Evolutionary conservation across 2,888 invertebrate genomes (phyloP).

Genomic region (Horisme vitalbata): DNA sequence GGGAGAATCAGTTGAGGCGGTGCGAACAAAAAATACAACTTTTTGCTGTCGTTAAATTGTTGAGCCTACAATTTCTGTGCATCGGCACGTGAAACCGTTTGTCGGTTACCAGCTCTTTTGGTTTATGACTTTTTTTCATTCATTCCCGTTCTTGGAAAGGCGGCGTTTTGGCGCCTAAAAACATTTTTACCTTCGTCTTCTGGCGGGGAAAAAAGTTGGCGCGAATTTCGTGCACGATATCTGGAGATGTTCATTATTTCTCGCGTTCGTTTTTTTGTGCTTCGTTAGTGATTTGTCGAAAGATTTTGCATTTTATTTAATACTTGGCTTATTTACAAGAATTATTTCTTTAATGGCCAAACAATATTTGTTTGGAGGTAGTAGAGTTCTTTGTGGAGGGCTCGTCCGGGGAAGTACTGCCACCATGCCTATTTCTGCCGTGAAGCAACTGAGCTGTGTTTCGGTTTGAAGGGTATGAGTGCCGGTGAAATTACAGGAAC

Average conservation of each 20-base stretch:
- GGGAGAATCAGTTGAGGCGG: slow-evolving; percentile 50
- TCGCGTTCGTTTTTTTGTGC: slow-evolving; percentile 23
- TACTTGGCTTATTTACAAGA: slow-evolving; percentile 1
- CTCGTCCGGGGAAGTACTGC: too few relatives aligned
- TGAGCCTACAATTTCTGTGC: slow-evolving; percentile 63
- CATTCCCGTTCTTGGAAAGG: slow-evolving; percentile 72
- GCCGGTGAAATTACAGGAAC: too few relatives aligned
- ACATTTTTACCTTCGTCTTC: slow-evolving; percentile 48
- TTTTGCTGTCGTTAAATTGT: slow-evolving; percentile 62
- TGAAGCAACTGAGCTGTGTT: too few relatives aligned
- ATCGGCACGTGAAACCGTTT: slow-evolving; percentile 72
- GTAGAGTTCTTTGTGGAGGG: too few relatives aligned
- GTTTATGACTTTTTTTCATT: slow-evolving; percentile 74
- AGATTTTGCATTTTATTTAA: slow-evolving; percentile 21
- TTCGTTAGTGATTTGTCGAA: slow-evolving; percentile 28
- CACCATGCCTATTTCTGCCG: too few relatives aligned
- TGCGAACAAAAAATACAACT: slow-evolving; percentile 45
- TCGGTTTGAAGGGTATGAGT: too few relatives aligned
- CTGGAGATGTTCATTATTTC: slow-evolving; percentile 31
- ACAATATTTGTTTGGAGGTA: not conserved
- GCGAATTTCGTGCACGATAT: slow-evolving; percentile 42
- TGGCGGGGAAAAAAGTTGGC: slow-evolving; percentile 48
- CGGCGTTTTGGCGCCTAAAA: slow-evolving; percentile 77
- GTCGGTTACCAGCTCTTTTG: slow-evolving; percentile 56
- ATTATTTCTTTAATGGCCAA: not conserved